These are phyloP conservation scores for Oryzias javanicus DNA, from an alignment of 2,113 vertebrate species.

Conservation along the genomic window DNA sequence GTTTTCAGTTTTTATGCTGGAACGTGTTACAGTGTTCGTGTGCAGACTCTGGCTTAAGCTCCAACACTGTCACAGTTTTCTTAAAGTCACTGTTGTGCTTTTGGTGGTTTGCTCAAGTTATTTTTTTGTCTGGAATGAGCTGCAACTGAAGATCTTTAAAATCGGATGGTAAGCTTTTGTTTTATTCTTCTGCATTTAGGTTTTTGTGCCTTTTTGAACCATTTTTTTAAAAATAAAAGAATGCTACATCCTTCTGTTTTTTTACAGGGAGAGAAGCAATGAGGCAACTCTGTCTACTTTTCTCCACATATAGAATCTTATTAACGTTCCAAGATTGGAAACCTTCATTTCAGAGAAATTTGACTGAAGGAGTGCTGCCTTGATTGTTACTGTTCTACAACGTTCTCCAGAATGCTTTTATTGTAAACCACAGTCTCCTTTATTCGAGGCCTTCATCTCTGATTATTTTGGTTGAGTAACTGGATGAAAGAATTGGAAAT, in stretches of 20 bases:
- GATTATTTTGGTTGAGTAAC: too few relatives aligned
- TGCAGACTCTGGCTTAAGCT: not conserved
- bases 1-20: not conserved
- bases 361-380: too few relatives aligned
- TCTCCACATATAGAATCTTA: not conserved
- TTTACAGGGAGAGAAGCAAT: not conserved
- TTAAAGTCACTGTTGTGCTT: not conserved
- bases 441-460: too few relatives aligned
- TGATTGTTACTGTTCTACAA: not conserved
- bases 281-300: conserved; percentile 1
- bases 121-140: not conserved
- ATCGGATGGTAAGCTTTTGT: not conserved
- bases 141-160: not conserved
- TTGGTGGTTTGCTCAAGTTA: not conserved
- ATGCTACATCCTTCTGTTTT: not conserved
- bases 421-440: too few relatives aligned
- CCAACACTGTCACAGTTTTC: not conserved
- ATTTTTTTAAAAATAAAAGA: not conserved
- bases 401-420: not conserved
- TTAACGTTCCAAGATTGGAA: too few relatives aligned
- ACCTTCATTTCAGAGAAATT: too few relatives aligned
- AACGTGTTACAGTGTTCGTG: not conserved
- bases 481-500: too few relatives aligned
- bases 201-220: not conserved
- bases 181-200: not conserved